phyloP scores from a whole-genome alignment of 2,797 vertebrate species.

The Rachycentron canadum region DNA sequence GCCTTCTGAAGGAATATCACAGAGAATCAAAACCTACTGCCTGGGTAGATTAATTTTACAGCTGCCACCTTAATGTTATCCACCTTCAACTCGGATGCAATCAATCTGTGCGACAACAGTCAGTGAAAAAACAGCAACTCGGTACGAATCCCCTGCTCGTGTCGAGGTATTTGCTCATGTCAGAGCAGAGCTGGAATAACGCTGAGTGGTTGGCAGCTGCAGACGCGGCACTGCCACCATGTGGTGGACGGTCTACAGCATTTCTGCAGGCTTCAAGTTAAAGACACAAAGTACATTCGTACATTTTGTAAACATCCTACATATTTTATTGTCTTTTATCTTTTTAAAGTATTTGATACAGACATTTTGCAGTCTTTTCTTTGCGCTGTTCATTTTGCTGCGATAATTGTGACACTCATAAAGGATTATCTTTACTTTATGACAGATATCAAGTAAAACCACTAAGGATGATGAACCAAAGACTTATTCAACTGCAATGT shows the following conservation, averaged over 20 bases:
- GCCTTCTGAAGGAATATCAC: slow-evolving; percentile 56
- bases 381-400: too few species aligned
- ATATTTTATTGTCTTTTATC: too few species aligned
- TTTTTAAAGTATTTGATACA: too few species aligned
- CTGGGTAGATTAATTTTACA: slow-evolving; percentile 47
- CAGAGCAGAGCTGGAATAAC: slow-evolving; percentile 21
- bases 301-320: too few species aligned
- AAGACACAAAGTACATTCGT: too few species aligned
- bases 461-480: background rate
- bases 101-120: slow-evolving; percentile 20
- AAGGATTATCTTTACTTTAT: too few species aligned
- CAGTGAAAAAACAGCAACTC: background rate
- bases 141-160: slow-evolving; percentile 17
- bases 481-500: background rate
- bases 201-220: background rate
- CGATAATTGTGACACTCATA: too few species aligned
- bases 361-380: too few species aligned
- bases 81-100: slow-evolving; percentile 21
- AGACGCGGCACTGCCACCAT: slow-evolving; percentile 60
- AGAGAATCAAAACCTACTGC: slow-evolving; percentile 44
- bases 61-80: slow-evolving; percentile 21
- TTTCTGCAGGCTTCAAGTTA: background rate
- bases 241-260: slow-evolving; percentile 40
- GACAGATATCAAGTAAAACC: background rate
- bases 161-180: slow-evolving; percentile 37